Base-by-base conservation (phyloP, 2,113 vertebrate genomes). In the Pachypanchax playfairii region DNA sequence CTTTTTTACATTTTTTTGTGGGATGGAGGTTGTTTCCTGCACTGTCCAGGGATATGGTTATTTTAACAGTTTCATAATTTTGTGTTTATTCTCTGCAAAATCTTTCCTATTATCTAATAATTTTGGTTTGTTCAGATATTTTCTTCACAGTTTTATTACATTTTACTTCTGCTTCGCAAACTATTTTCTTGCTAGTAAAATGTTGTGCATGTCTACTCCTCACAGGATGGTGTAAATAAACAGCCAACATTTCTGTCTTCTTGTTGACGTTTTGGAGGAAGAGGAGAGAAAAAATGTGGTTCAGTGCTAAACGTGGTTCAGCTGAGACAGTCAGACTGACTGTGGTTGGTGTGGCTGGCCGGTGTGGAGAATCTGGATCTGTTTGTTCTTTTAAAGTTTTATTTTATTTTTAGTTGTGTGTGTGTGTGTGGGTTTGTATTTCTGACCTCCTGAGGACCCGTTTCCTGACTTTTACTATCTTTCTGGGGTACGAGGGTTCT, bases 391-490 rank as follows among this genome's bases (percentile, higher is more conserved):
- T 3, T 15, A 36, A 14, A 13, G 15, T 39, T 39, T 6, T 14
- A 14, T 36, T 36, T 36, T 14, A 36, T 14, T 12, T 10, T 33
- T 33, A 36, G 35, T n/a, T n/a, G n/a, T 29, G 28, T 29, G 4
- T 29, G 28, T 29, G 4, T 29, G 7, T 29, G 28, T 29, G 7
- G 13, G 25, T 1, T 22, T 8, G 12, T 24, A n/a, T n/a, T n/a
- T n/a, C n/a, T n/a, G n/a, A n/a, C n/a, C n/a, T n/a, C n/a, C n/a
- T n/a, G n/a, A n/a, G n/a, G n/a, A n/a, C n/a, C n/a, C n/a, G 25
- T 7, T 29, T 24, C n/a, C 63, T 52, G 83, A 82, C 43, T 33
- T 41, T 39, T 39, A 5, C 5, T n/a, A 4, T 1, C n/a, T n/a
- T n/a, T 1, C 7, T 41, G 1, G 5, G 17, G 14, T 41, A n/a